Evolutionary conservation across 2,888 invertebrate genomes (phyloP).

Genomic region (Erebia palarica): DNA sequence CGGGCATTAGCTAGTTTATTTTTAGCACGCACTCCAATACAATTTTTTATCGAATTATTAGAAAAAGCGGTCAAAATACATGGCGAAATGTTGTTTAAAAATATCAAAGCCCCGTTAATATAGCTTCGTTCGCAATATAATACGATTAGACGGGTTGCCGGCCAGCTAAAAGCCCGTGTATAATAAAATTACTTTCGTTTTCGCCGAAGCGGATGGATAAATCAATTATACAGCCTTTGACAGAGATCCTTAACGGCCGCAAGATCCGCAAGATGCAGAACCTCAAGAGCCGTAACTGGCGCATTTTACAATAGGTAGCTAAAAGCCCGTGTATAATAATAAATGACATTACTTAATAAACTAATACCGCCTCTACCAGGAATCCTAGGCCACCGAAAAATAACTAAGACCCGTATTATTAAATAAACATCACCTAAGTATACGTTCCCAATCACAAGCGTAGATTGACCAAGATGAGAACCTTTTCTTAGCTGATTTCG

Average conservation of each 20-base stretch:
- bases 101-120: constrained; percentile 44
- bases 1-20: too few species aligned
- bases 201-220: constrained; percentile 46
- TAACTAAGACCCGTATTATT: too few species aligned
- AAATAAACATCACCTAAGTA: too few species aligned
- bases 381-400: too few species aligned
- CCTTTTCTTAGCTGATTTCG: too few species aligned
- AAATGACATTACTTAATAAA: too few species aligned
- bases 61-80: constrained; percentile 24
- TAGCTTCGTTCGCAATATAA: constrained; percentile 45
- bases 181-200: constrained; percentile 51
- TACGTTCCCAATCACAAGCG: too few species aligned
- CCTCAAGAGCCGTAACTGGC: not conserved
- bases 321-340: too few species aligned
- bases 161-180: constrained; percentile 50
- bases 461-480: too few species aligned
- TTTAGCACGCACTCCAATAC: not conserved
- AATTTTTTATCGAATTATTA: not conserved
- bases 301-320: not conserved
- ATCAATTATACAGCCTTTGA: constrained; percentile 48
- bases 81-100: constrained; percentile 34
- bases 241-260: constrained; percentile 20
- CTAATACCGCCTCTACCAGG: too few species aligned
- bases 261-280: not conserved
- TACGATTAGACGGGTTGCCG: constrained; percentile 46